Conservation (phyloP, 1,140 invertebrate genomes). For the Tribolium castaneum region DNA sequence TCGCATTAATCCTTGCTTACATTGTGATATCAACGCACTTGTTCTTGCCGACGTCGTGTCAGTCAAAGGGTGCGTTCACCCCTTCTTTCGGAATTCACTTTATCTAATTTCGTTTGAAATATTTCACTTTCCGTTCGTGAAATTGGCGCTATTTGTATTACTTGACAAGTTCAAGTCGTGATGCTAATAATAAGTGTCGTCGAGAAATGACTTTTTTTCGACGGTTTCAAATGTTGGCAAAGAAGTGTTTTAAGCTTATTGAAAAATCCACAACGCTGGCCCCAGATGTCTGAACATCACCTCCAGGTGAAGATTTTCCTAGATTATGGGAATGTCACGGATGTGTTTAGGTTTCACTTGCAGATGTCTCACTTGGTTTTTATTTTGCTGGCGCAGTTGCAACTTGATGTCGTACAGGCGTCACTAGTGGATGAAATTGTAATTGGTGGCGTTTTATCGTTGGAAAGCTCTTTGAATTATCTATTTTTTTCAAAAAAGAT, state of each 20-base stretch:
- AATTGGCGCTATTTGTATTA: conserved; percentile 49
- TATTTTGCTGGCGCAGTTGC: too few relatives aligned
- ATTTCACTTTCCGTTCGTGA: conserved; percentile 47
- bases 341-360: not conserved
- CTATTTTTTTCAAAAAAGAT: too few relatives aligned
- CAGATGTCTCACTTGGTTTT: not conserved
- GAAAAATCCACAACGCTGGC: not conserved
- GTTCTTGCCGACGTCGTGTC: conserved; percentile 14
- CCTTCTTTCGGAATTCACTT: conserved; percentile 50
- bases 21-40: not conserved
- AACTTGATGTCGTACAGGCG: not conserved
- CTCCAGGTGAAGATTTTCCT: too few relatives aligned
- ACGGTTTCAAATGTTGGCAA: not conserved
- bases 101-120: conserved; percentile 51
- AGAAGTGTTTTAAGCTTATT: not conserved
- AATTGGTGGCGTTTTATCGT: not conserved
- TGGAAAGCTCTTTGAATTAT: too few relatives aligned
- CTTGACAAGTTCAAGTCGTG: conserved; percentile 50
- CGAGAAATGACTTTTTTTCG: not conserved
- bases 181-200: conserved; percentile 47
- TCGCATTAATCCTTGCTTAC: conserved; percentile 10
- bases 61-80: conserved; percentile 39
- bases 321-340: too few relatives aligned
- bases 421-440: not conserved
- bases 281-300: not conserved